Evolutionary conservation across 2,888 invertebrate genomes (phyloP).

Genomic region (Furcula furcula): DNA sequence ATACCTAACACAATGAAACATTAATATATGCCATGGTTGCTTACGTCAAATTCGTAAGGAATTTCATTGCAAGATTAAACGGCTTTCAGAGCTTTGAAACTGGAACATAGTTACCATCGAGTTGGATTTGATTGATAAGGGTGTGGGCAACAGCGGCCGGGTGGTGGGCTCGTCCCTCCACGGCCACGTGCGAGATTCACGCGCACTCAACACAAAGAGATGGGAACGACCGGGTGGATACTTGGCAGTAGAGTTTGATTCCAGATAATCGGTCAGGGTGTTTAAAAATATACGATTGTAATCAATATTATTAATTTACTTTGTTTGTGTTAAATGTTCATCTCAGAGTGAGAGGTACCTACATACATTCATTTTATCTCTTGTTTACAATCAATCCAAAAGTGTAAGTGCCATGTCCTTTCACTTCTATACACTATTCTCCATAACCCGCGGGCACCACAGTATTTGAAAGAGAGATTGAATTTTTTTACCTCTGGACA

Average conservation of each 20-base stretch:
- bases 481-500: too few species aligned
- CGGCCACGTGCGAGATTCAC: conserved; percentile 33
- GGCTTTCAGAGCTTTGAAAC: conserved; percentile 42
- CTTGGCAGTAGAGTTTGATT: background rate
- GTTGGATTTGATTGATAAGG: conserved; percentile 58
- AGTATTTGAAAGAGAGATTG: too few species aligned
- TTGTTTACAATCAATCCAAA: too few species aligned
- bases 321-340: too few species aligned
- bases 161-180: conserved; percentile 12
- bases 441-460: too few species aligned
- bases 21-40: conserved; percentile 10
- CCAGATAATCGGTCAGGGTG: conserved; percentile 30
- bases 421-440: too few species aligned
- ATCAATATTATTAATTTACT: too few species aligned
- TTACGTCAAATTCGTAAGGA: conserved; percentile 15
- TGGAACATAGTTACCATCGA: conserved; percentile 42
- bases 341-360: too few species aligned
- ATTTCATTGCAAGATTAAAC: conserved; percentile 22
- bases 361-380: too few species aligned
- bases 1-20: too few species aligned
- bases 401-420: too few species aligned
- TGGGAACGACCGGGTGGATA: conserved; percentile 1
- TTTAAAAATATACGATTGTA: too few species aligned
- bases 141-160: conserved; percentile 27
- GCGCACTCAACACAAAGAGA: conserved; percentile 11